Percentiles rank a stretch among this genome's conserved stretches.
phyloP scores from a whole-genome alignment of 2,888 invertebrate species.

The Xiphydria camelus region DNA sequence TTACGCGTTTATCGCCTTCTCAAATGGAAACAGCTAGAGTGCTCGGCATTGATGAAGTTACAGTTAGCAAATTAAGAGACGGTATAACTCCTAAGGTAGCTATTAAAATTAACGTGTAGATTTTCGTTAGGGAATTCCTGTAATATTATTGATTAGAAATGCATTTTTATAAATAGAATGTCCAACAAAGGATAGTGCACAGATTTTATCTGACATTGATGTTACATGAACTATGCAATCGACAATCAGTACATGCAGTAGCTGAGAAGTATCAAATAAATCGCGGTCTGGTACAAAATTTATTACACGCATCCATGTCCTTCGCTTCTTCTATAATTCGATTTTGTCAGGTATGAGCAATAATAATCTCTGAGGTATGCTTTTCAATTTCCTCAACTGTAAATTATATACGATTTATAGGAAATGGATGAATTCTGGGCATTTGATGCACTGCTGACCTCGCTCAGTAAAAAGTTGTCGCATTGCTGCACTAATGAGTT shows the following conservation, averaged over 20 bases:
- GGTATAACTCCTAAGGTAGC: slow-evolving; percentile 48
- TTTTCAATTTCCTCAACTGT: neutral
- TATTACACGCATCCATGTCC: slow-evolving; percentile 71
- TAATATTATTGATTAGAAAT: slow-evolving; percentile 6
- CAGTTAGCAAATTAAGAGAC: slow-evolving; percentile 41
- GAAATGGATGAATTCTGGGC: slow-evolving; percentile 82
- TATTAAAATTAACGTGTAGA: slow-evolving; percentile 7
- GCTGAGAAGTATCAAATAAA: slow-evolving; percentile 73
- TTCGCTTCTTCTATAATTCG: slow-evolving; percentile 77
- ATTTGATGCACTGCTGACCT: slow-evolving; percentile 73
- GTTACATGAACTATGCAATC: slow-evolving; percentile 77
- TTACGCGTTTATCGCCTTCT: slow-evolving; percentile 63
- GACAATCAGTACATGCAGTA: slow-evolving; percentile 67
- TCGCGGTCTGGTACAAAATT: slow-evolving; percentile 79
- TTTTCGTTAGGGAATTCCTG: slow-evolving; percentile 1
- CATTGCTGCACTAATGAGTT: slow-evolving; percentile 83
- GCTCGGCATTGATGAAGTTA: slow-evolving; percentile 77
- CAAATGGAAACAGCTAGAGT: slow-evolving; percentile 71
- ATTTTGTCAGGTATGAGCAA: slow-evolving; percentile 69
- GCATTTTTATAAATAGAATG: slow-evolving; percentile 58
- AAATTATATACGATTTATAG: slow-evolving; percentile 38
- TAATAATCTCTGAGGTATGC: neutral
- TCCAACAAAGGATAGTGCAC: slow-evolving; percentile 66
- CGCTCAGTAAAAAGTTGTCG: slow-evolving; percentile 74
- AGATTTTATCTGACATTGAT: slow-evolving; percentile 87